phyloP scores from a whole-genome alignment of 2,113 vertebrate genomes.

The Silurus asotus region DNA sequence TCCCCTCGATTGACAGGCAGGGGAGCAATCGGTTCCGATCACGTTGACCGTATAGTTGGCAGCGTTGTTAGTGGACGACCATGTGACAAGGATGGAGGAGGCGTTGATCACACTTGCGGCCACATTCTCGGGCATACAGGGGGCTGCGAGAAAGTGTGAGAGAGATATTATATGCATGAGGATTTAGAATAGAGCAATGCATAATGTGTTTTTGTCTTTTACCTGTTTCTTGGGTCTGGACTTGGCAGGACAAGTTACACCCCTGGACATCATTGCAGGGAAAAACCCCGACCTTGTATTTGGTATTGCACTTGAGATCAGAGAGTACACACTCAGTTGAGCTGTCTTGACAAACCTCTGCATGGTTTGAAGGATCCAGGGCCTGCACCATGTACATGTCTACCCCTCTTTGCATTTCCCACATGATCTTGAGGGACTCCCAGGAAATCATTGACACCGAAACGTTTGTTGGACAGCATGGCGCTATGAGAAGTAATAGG shows the following conservation, averaged over 20 bases:
- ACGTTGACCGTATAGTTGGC: constrained; percentile 75
- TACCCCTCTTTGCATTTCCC: constrained; percentile 81
- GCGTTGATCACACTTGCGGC: constrained; percentile 66
- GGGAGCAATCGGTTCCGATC: constrained; percentile 49
- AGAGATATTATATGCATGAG: neutral
- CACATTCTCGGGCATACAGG: constrained; percentile 82
- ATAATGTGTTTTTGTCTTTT: constrained; percentile 19
- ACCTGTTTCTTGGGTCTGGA: constrained; percentile 80
- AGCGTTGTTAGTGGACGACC: constrained; percentile 71
- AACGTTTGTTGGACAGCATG: constrained; percentile 82
- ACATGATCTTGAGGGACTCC: constrained; percentile 79
- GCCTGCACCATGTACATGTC: constrained; percentile 82
- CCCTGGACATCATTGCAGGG: constrained; percentile 83
- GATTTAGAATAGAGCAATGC: neutral
- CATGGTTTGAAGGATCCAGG: constrained; percentile 32
- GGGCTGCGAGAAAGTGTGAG: constrained; percentile 67
- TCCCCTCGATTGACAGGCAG: constrained; percentile 71
- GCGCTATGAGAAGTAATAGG: constrained; percentile 69
- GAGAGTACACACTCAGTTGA: constrained; percentile 80
- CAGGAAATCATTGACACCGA: constrained; percentile 69
- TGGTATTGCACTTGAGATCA: constrained; percentile 77
- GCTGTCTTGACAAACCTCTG: constrained; percentile 80
- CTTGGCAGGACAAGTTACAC: constrained; percentile 75
- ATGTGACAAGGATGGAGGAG: constrained; percentile 71
- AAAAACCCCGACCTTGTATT: constrained; percentile 76